Base-by-base conservation (phyloP, 2,113 vertebrate species). In the Lota lota region DNA sequence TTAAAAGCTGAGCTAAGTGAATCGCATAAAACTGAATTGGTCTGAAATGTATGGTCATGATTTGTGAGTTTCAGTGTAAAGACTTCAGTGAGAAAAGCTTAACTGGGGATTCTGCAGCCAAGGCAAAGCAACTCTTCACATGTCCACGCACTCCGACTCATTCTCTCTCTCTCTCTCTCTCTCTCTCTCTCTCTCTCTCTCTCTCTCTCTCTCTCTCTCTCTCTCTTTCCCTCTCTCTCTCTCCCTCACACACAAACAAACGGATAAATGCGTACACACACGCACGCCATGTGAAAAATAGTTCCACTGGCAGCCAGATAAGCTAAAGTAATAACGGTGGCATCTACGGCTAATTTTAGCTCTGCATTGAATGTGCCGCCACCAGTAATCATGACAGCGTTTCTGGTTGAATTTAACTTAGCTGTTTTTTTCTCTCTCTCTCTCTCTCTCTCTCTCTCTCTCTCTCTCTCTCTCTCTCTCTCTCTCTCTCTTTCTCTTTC, bases 291-390 rank as follows among this genome's bases (percentile, higher is more conserved):
- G 74, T 82, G 83, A 22, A 19, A 61, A 84, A 81, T 83, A 78
- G 74, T 81, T 75, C 84, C 70, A 70, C 80, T 74, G 82, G 79
- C 78, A 83, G 82, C 79, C 84, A 84, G 88, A 89, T 88, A 88
- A 88, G 86, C 85, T 82, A 79, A 85, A 87, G 89, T 88, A 88
- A 90, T 89, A 89, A 89, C 85, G 77, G 76, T 77, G 80, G 78
- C 74, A 84, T 87, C 81, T 85, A 79, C 75, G 40, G 88, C 88
- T 90, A 90, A 89, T 90, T 91, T 90, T 91, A 90, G 84, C 86
- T 70, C 82, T 67, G 84, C 79, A 83, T 85, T 86, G 78, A 87
- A 87, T 88, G 82, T 82, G 87, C 78, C 77, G 40, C 76, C 76
- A 66, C 74, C 87, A 85, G 85, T 89, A 85, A 85, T 91, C 84